A percentile compares a stretch with the other conserved stretches of the same genome.
These are phyloP conservation scores for Paramuricea clavata DNA, from an alignment of 92 coral and sea anemone species.

Conservation along the genomic window DNA sequence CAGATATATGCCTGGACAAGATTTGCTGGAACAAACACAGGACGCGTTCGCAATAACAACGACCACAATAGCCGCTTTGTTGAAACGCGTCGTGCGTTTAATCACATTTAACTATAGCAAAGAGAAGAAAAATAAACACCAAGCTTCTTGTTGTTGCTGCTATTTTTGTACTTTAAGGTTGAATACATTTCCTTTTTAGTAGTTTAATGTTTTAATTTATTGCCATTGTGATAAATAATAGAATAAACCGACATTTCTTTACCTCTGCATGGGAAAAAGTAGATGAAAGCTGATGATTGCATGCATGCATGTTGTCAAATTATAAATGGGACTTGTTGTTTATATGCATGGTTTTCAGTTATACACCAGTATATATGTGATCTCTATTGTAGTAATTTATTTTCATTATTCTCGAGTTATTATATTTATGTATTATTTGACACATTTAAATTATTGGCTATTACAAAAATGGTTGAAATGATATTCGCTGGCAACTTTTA, in stretches of 20 bases:
- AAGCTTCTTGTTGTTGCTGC: not conserved
- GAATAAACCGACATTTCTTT: not conserved
- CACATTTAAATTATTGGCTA: no score
- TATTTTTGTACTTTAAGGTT: not conserved
- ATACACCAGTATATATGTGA: no score
- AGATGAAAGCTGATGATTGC: not conserved
- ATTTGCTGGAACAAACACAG: conserved; percentile 6
- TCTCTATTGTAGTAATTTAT: no score
- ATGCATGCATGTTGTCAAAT: no score
- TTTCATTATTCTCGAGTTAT: no score
- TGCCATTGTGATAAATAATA: not conserved
- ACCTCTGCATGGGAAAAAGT: not conserved
- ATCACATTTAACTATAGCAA: conserved; percentile 4
- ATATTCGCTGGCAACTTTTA: no score
- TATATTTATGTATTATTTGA: not conserved
- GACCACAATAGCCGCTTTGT: conserved; percentile 10
- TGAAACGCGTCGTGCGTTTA: conserved; percentile 9
- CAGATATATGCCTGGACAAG: conserved; percentile 21
- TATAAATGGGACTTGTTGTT: no score
- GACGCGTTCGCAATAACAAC: conserved; percentile 12
- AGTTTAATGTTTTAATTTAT: not conserved
- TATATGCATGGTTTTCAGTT: no score
- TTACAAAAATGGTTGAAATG: no score
- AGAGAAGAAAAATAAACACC: not conserved
- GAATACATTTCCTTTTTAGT: not conserved